Base-by-base conservation (phyloP, 2,888 invertebrate species). In the Cantharis rustica region DNA sequence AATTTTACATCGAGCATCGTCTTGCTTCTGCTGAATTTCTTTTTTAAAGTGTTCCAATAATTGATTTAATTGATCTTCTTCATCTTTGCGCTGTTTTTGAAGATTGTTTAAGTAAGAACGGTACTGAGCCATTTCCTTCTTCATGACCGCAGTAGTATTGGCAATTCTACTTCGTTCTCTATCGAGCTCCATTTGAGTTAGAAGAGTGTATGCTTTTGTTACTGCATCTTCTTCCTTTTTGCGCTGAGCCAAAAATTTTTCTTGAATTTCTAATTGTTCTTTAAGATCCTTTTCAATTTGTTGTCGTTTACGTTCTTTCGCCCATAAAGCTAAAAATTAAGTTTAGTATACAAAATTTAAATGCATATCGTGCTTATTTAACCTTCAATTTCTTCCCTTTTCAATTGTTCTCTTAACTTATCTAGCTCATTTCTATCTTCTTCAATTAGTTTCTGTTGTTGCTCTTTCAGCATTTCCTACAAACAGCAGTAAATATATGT, bases 381-480 rank as follows among this genome's bases (percentile, higher is more conserved):
- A 86, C 86, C 84, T 83, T 85, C 83, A 15, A 85, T 84, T 84
- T 86, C 82, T 79, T 87, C 84, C 61, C 76, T 79, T n/a, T 82
- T 79, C 26, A 87, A 17, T 78, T 86, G 79, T 71, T 87, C 85
- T 23, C 73, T 61, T 16, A 86, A 31, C 75, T 84, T 85, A 10
- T 81, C 73, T 79, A 86, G 80, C 81, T 87, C 86, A 20, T 85
- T 76, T 47, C 80, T 75, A 72, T 87, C 86, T 80, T 86, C 86
- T 16, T 80, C 74, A 4, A 82, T 82, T 10, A 85, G 79, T 68
- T 81, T 82, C 66, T 84, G 80, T 16, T 79, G 75, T 81, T 87
- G 86, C 70, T 81, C 80, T 79, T 84, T 84, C 3, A 86, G 73
- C n/a, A 86, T 69, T 77, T 86, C 80, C 77, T 80, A 66, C 9